These are phyloP conservation scores for Pardosa pseudoannulata DNA, from an alignment of 2,888 invertebrate genomes.

Conservation along the genomic window DNA sequence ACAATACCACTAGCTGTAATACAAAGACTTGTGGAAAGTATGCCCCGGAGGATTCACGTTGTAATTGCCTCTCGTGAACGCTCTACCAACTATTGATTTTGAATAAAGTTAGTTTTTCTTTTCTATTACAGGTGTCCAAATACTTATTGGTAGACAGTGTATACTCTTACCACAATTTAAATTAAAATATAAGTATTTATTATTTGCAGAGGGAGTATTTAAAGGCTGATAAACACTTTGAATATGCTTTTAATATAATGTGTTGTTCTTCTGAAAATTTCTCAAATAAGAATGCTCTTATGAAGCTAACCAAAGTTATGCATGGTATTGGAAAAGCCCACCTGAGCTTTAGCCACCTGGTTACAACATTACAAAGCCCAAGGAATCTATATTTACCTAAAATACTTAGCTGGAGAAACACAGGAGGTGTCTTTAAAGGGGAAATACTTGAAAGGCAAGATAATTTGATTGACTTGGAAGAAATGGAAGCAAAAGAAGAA, in stretches of 20 bases:
- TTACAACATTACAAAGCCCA: not conserved
- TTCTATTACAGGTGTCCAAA: too few species aligned
- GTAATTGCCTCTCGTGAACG: too few species aligned
- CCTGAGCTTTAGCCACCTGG: not conserved
- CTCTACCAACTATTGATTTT: too few species aligned
- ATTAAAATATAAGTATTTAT: too few species aligned
- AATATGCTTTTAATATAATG: not conserved
- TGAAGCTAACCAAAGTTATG: slow-evolving; percentile 19
- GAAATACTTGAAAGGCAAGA: not conserved
- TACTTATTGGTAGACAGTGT: too few species aligned
- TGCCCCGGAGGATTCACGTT: too few species aligned
- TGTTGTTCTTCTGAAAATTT: not conserved
- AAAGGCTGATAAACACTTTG: slow-evolving; percentile 23
- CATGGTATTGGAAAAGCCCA: slow-evolving; percentile 39
- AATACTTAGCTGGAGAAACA: slow-evolving; percentile 15
- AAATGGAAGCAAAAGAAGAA: not conserved
- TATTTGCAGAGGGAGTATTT: slow-evolving; percentile 18
- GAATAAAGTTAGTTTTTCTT: too few species aligned
- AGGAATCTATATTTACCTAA: not conserved
- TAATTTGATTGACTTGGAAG: not conserved
- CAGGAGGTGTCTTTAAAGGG: slow-evolving; percentile 1
- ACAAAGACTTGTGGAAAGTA: too few species aligned
- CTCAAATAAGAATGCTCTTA: not conserved
- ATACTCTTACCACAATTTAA: too few species aligned
- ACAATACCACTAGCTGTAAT: too few species aligned